These are phyloP conservation scores for Gallinago solitaria DNA, from an alignment of 2,797 vertebrate species.

Conservation along the genomic window DNA sequence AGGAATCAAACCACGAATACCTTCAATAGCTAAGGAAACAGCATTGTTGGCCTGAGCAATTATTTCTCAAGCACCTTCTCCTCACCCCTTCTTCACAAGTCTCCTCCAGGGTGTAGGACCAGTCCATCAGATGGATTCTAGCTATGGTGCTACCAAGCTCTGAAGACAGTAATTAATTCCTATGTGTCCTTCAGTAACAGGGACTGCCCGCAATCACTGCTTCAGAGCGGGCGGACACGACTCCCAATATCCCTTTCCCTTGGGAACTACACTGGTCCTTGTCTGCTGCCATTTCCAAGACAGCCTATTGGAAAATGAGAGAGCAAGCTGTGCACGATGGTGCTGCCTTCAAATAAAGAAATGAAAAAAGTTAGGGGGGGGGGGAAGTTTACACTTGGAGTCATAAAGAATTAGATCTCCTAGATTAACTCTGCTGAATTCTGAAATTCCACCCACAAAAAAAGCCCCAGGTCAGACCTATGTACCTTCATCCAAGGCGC, in stretches of 20 bases:
- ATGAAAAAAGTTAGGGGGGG: not conserved
- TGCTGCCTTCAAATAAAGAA: conserved; percentile 31
- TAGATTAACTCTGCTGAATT: not conserved
- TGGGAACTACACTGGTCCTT: not conserved
- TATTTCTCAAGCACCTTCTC: not conserved
- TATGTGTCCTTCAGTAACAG: fast-evolving
- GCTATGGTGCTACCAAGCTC: not conserved
- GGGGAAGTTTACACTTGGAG: not conserved
- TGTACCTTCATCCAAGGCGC: not conserved
- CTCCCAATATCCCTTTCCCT: not conserved
- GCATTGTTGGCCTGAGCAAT: not conserved
- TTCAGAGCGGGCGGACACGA: not conserved
- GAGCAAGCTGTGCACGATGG: not conserved
- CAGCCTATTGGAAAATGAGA: conserved; percentile 30
- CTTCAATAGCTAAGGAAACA: not conserved
- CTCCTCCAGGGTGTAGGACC: not conserved
- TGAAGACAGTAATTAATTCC: not conserved
- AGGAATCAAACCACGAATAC: not conserved
- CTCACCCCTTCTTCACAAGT: not conserved
- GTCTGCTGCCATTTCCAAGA: not conserved
- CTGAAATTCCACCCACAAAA: not conserved
- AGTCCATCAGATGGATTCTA: not conserved
- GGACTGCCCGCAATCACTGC: not conserved
- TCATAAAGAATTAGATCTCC: not conserved
- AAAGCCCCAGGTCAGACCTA: fast-evolving